Evolutionary conservation across 23 tunicate genomes (phyloP).

Genomic region (Styela clava): DNA sequence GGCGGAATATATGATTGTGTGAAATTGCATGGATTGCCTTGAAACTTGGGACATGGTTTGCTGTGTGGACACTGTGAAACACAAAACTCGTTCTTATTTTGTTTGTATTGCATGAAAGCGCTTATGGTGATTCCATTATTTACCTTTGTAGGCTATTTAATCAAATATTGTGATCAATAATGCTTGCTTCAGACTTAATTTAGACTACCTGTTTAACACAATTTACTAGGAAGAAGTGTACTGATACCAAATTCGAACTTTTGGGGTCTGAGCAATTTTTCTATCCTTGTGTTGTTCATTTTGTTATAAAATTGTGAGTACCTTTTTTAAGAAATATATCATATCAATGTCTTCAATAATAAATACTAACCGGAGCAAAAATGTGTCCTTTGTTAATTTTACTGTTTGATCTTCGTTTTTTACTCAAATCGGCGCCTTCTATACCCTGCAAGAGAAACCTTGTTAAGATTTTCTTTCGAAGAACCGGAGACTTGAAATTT

Average conservation of each 20-base stretch:
- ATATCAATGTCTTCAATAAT: constrained; percentile 6
- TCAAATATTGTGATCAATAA: too few relatives aligned
- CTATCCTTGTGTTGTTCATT: too few relatives aligned
- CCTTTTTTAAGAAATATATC: too few relatives aligned
- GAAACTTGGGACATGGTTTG: constrained; percentile 57
- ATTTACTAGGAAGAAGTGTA: too few relatives aligned
- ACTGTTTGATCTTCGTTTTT: constrained; percentile 29
- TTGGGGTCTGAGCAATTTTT: too few relatives aligned
- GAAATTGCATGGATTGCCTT: constrained; percentile 30
- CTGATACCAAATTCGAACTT: too few relatives aligned
- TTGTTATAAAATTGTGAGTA: too few relatives aligned
- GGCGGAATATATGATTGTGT: constrained; percentile 64
- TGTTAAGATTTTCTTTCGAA: background rate
- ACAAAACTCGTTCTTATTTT: background rate
- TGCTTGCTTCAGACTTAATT: too few relatives aligned
- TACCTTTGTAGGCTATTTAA: too few relatives aligned
- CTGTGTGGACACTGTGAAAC: constrained; percentile 80
- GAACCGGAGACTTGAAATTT: background rate
- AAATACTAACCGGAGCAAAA: constrained; percentile 55
- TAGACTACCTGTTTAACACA: too few relatives aligned
- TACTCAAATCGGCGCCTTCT: constrained; percentile 38
- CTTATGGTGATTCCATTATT: background rate
- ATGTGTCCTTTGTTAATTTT: constrained; percentile 20
- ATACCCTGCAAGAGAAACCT: background rate
- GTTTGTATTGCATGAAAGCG: background rate